Base-by-base conservation (phyloP, 2,888 invertebrate genomes). In the Norana najaformis region DNA sequence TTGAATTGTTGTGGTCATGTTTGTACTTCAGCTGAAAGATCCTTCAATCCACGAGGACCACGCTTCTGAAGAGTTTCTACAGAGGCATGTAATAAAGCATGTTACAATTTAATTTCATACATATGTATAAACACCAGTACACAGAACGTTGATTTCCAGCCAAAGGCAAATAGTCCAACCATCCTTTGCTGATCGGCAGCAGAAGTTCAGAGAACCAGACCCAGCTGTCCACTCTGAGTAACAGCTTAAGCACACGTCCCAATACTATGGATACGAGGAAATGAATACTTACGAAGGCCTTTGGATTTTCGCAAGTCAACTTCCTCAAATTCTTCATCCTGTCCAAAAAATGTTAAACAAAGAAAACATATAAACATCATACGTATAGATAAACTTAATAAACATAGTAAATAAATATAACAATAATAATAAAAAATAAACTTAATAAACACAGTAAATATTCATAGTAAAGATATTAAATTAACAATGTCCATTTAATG, bases 241-340 rank as follows among this genome's bases (percentile, higher is more conserved):
- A 85, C 14, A 85, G 35, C 36, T 36, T 36, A 85, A 35, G 23
- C 4, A 14, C 18, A 36, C 8, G 18, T 35, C 16, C 85, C 34
- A 36, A 35, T 37, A 85, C 35, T 36, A 85, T 16, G 37, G 36
- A 85, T 36, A 85, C 20, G 23, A 37, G 37, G 37, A 85, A 85
- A 36, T 20, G 4, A 85, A 37, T 85, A 37, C 34, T 85, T 85
- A 85, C 85, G 85, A 85, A 85, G 85, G 23, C 85, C 85, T 37
- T 85, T 85, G 85, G 36, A 85, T 85, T 85, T 85, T 37, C 85
- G 34, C 16, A 85, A 85, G 37, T 85, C 85, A 85, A 85, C 85
- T 85, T 85, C 85, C 18, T 85, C 85, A 85, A 85, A 85, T 85
- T 85, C 37, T 85, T 85, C 85, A 85, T 85, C 85, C 85, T 85